phyloP scores from a whole-genome alignment of 2,797 vertebrate species.

The Danio choprae region DNA sequence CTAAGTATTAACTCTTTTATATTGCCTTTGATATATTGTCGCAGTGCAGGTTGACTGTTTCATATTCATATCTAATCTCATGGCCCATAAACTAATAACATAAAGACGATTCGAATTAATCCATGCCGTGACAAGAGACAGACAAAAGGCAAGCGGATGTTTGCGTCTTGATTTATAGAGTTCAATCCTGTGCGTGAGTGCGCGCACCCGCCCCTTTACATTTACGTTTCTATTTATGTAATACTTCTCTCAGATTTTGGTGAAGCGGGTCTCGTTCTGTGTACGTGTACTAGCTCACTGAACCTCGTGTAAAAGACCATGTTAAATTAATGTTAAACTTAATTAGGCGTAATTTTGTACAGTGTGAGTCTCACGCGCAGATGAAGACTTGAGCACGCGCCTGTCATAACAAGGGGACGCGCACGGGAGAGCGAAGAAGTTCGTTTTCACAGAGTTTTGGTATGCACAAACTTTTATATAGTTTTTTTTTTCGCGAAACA shows the following conservation, averaged over 20 bases:
- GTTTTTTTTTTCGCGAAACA: not conserved
- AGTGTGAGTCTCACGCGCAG: not conserved
- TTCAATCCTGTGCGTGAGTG: conserved; percentile 65
- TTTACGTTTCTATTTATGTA: conserved; percentile 5
- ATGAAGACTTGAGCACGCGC: not conserved
- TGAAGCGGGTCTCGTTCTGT: not conserved
- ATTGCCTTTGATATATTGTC: conserved; percentile 84
- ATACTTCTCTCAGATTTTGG: not conserved
- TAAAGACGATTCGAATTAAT: conserved; percentile 90
- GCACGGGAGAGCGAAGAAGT: not conserved
- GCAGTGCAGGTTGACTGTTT: conserved; percentile 81
- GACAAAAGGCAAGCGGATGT: conserved; percentile 68
- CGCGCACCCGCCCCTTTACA: not conserved
- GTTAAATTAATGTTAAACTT: not conserved
- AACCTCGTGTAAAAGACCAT: not conserved
- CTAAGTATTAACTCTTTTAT: conserved; percentile 66
- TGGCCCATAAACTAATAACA: conserved; percentile 98
- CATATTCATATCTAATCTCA: conserved; percentile 97
- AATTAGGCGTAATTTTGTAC: not conserved
- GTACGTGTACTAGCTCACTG: not conserved
- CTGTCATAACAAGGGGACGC: not conserved
- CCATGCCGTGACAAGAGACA: conserved; percentile 75
- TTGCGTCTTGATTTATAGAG: conserved; percentile 78
- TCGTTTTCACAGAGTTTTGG: not conserved
- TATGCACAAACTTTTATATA: not conserved